phyloP scores from a whole-genome alignment of 2,888 invertebrate genomes.

The Sclerodermus sp. region DNA sequence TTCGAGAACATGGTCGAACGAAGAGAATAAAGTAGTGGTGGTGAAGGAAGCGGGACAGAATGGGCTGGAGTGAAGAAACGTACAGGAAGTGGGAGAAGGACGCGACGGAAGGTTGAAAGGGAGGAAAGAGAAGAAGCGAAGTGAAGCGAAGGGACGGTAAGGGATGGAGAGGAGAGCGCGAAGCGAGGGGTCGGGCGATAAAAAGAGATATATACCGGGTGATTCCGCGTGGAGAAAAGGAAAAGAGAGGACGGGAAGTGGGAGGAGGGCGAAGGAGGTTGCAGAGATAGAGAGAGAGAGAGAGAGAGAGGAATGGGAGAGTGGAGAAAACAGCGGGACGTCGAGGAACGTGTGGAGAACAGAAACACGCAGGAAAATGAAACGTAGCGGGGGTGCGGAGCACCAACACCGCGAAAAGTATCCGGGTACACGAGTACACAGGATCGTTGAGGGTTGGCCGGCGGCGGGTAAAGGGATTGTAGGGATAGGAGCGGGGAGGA shows the following conservation, averaged over 20 bases:
- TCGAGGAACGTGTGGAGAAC: conserved; percentile 5
- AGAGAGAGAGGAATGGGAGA: conserved; percentile 9
- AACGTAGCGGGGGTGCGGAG: conserved; percentile 5
- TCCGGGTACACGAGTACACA: background rate
- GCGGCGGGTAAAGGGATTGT: conserved; percentile 9
- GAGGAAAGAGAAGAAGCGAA: too few species aligned
- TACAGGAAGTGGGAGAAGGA: too few species aligned
- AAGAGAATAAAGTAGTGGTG: conserved; percentile 5
- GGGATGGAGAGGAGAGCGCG: conserved; percentile 9
- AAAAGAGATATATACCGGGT: background rate
- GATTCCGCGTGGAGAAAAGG: conserved; percentile 5
- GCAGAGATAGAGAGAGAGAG: background rate
- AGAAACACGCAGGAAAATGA: too few species aligned
- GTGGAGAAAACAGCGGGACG: conserved; percentile 6
- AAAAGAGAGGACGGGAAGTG: conserved; percentile 8
- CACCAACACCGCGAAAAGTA: too few species aligned
- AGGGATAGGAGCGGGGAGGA: conserved; percentile 13
- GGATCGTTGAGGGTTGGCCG: conserved; percentile 5
- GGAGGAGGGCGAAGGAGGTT: conserved; percentile 2
- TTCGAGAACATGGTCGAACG: background rate
- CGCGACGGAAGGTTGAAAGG: too few species aligned
- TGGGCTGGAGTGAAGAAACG: too few species aligned
- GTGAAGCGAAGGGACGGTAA: background rate
- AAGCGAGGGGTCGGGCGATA: conserved; percentile 12
- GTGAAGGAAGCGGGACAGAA: too few species aligned